These are phyloP conservation scores for Phodopus roborovskii DNA, from an alignment of 2,113 vertebrate genomes.

Conservation along the genomic window DNA sequence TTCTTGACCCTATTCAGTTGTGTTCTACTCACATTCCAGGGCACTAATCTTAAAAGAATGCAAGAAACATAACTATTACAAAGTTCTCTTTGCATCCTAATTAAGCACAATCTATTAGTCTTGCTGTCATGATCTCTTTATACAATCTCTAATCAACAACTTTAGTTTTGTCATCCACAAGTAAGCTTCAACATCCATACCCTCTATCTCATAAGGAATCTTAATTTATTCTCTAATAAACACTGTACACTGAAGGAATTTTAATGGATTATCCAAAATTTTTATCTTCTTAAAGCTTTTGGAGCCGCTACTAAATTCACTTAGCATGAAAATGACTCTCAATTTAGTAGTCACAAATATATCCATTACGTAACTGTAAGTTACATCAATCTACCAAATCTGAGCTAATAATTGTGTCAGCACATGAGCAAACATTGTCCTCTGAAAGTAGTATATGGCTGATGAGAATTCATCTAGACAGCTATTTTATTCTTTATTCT, in stretches of 20 bases:
- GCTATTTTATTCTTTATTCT: not conserved
- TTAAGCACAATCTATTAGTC: conserved; percentile 23
- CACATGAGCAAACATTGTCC: not conserved
- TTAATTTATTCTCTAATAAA: not conserved
- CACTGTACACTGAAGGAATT: not conserved
- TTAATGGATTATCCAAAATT: not conserved
- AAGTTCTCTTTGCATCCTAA: not conserved
- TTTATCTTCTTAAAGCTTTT: not conserved
- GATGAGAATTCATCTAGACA: not conserved
- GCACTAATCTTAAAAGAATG: conserved; percentile 18
- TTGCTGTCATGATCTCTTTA: not conserved
- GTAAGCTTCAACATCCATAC: not conserved
- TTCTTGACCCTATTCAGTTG: not conserved
- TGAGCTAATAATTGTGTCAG: not conserved
- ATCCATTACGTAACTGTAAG: not conserved
- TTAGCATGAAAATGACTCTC: not conserved
- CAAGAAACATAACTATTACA: not conserved
- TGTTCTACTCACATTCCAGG: conserved; percentile 14
- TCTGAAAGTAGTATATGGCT: not conserved
- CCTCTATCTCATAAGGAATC: not conserved
- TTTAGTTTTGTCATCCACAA: conserved; percentile 4
- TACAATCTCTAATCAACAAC: not conserved
- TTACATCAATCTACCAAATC: not conserved
- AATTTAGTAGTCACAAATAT: not conserved
- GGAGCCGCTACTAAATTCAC: not conserved